Conservation (phyloP, 2,113 vertebrate genomes). For the Philantomba maxwellii region DNA sequence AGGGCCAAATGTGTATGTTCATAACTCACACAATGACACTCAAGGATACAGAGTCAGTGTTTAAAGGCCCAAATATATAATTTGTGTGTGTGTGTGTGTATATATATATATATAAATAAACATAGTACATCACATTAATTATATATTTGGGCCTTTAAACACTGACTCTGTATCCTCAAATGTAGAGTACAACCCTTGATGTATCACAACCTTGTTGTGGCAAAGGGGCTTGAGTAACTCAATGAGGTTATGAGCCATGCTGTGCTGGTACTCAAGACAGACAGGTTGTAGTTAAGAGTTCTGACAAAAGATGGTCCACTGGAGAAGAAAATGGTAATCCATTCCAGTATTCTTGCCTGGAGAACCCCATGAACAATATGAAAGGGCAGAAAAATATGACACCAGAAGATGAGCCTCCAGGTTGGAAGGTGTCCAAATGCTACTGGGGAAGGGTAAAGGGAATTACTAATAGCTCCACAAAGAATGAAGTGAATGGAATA, state of each 20-base stretch:
- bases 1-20: background rate
- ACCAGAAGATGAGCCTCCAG: background rate
- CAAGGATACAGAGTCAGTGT: background rate
- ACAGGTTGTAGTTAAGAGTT: background rate
- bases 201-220: background rate
- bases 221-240: background rate
- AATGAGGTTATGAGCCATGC: background rate
- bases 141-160: background rate
- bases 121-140: background rate
- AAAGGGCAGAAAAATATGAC: background rate
- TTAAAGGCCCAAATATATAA: background rate
- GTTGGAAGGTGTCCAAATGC: background rate
- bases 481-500: background rate
- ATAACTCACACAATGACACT: background rate
- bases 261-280: background rate
- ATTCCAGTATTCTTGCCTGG: background rate
- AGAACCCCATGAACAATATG: background rate
- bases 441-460: background rate
- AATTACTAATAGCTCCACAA: background rate
- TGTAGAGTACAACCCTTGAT: background rate
- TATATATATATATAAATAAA: background rate
- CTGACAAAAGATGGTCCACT: background rate
- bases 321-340: background rate
- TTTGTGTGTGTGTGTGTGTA: fast-evolving
- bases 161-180: background rate